Base-by-base conservation (phyloP, 2,113 vertebrate genomes). In the Amazona guildingii region DNA sequence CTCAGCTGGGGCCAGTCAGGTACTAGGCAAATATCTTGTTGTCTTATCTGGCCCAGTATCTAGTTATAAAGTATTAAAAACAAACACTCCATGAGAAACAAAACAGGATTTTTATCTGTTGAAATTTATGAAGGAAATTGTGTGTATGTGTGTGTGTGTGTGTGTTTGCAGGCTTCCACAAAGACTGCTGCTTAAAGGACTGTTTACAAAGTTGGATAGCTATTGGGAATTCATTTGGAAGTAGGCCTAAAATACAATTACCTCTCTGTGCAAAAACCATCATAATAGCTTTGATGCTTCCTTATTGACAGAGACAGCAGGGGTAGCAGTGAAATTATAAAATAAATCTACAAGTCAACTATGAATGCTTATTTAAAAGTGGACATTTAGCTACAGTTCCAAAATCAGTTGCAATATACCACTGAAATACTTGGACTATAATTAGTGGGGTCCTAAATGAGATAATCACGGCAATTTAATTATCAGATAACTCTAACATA, bases 381-480 rank as follows among this genome's bases (percentile, higher is more conserved):
- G 33, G 62, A 59, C 18, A 44, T 74, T 70, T 7, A 5, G 54
- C 77, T 84, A 27, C 39, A 59, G 27, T 86, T 86, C 66, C 70
- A 77, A 80, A 90, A 91, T 75, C 51, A 27, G 49, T 69, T 76
- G 62, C 44, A 33, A 57, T 63, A 27, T 72, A 67, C 23, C 41
- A 31, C 33, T 57, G 48, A 91, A 74, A 70, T 59, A 44, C 37
- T 76, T 84, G 84, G 41, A 54, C 86, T 89, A 28, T 87, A 93
- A 91, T 93, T 92, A 90, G 49, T 35, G 66, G 54, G 55, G 57
- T 73, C 83, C 57, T 90, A 81, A 96, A 88, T 84, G 77, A 87
- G 86, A 95, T 96, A 94, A 94, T 70, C 19, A 0, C 39, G 37
- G 86, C 91, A 94, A 92, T 96, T 96, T 93, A 87, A 93, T 95